Evolutionary conservation across 2,888 invertebrate species (phyloP).

Genomic region (Biston stratarius): DNA sequence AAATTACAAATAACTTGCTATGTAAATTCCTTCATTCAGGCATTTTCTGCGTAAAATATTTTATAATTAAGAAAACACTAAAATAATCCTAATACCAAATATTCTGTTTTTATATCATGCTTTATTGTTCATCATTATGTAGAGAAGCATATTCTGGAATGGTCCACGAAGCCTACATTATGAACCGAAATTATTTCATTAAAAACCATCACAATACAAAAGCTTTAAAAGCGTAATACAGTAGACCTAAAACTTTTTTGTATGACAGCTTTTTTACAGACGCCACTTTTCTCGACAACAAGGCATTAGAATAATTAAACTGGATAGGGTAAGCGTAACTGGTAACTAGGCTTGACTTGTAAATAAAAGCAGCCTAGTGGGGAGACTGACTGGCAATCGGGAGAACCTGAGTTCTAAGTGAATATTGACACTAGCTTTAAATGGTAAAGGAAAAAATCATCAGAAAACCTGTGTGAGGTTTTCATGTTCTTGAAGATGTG

Average conservation of each 20-base stretch:
- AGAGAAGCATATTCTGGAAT: constrained; percentile 64
- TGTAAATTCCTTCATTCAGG: constrained; percentile 66
- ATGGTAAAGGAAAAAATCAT: too few species aligned
- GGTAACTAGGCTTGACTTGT: too few species aligned
- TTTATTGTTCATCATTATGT: constrained; percentile 35
- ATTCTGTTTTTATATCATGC: constrained; percentile 42
- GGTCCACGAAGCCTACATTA: constrained; percentile 62
- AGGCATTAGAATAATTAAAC: too few species aligned
- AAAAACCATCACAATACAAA: constrained; percentile 35
- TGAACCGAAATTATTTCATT: constrained; percentile 38
- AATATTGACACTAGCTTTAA: too few species aligned
- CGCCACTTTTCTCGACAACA: neutral
- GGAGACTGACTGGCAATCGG: too few species aligned
- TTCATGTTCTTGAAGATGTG: too few species aligned
- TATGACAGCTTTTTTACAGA: neutral
- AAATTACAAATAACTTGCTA: constrained; percentile 78
- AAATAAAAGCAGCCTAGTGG: too few species aligned
- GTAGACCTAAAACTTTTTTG: constrained; percentile 6
- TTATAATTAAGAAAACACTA: constrained; percentile 60
- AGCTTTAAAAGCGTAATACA: constrained; percentile 34
- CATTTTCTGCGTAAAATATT: constrained; percentile 65
- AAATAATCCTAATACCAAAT: constrained; percentile 65
- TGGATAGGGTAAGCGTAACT: too few species aligned
- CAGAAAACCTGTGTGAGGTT: too few species aligned
- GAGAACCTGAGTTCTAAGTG: too few species aligned